Conservation (phyloP, 2,113 vertebrate species). For the Micronisus gabar region DNA sequence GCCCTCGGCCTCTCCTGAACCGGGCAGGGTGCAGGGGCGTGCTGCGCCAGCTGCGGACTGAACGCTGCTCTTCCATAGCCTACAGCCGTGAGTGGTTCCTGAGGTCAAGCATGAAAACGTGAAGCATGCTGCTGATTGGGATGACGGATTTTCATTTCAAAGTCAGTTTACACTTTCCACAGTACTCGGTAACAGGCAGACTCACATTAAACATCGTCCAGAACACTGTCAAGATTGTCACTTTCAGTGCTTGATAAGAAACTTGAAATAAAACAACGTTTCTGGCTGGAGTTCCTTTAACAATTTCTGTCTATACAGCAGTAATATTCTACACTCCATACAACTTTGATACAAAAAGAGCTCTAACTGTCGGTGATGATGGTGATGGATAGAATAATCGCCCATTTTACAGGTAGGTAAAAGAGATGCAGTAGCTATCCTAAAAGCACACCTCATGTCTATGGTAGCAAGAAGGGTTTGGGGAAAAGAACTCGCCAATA, state of each 20-base stretch:
- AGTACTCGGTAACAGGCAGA: background rate
- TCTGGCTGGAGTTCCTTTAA: background rate
- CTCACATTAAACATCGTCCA: background rate
- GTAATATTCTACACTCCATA: background rate
- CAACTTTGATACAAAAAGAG: background rate
- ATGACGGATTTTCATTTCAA: background rate
- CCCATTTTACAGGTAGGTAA: background rate
- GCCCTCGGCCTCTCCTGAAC: background rate
- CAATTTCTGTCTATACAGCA: background rate
- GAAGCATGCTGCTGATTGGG: background rate
- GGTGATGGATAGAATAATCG: background rate
- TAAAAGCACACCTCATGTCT: background rate
- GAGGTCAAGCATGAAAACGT: background rate
- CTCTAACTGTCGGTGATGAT: background rate
- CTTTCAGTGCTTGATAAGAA: background rate
- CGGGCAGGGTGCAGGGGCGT: accelerated
- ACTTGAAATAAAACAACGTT: constrained; percentile 11
- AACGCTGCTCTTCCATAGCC: accelerated
- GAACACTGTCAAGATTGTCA: background rate
- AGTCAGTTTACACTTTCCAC: background rate
- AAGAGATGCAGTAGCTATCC: background rate
- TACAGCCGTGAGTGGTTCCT: accelerated
- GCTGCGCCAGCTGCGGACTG: background rate
- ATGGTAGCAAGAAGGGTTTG: background rate
- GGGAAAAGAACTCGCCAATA: background rate